Conservation (phyloP, 2,888 invertebrate genomes). For the Drosophila greeni region DNA sequence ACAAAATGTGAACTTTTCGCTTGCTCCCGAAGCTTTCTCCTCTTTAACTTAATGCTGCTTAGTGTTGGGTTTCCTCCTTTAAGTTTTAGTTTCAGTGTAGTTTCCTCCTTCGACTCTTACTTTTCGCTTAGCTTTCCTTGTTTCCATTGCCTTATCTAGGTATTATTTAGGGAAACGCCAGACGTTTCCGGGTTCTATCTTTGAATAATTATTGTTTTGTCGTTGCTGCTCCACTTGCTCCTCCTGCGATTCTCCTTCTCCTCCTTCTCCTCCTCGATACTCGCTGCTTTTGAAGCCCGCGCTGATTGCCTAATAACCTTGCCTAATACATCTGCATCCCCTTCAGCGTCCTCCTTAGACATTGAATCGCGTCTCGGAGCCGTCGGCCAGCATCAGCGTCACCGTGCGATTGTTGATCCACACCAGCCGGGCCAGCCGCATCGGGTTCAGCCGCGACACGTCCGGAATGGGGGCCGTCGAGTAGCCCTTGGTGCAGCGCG, state of each 20-base stretch:
- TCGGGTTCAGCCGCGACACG: conserved; percentile 90
- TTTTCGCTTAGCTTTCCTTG: conserved; percentile 19
- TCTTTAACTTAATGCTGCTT: conserved; percentile 4
- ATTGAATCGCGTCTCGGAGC: conserved; percentile 92
- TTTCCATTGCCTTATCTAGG: conserved; percentile 22
- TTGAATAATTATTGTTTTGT: conserved; percentile 45
- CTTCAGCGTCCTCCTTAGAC: conserved; percentile 79
- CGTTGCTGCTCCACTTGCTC: conserved; percentile 19
- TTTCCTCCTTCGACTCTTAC: conserved; percentile 5
- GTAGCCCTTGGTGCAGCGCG: conserved; percentile 96
- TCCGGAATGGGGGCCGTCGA: conserved; percentile 95
- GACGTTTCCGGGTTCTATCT: conserved; percentile 29
- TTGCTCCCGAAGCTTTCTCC: neutral
- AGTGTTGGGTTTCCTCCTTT: conserved; percentile 1
- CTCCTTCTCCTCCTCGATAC: too few species aligned
- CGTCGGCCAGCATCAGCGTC: conserved; percentile 96
- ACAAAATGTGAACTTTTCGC: conserved; percentile 23
- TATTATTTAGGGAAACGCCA: conserved; percentile 22
- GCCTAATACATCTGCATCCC: neutral
- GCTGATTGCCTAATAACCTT: conserved; percentile 61
- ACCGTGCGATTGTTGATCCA: conserved; percentile 97
- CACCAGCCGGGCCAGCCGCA: conserved; percentile 93
- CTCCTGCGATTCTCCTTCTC: conserved; percentile 1
- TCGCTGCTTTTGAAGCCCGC: conserved; percentile 59
- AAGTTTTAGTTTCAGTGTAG: conserved; percentile 3